Percentiles rank a stretch among this genome's conserved stretches.
These are phyloP conservation scores for Pocillopora verrucosa DNA, from an alignment of 64 coral and sea anemone species.

Conservation along the genomic window DNA sequence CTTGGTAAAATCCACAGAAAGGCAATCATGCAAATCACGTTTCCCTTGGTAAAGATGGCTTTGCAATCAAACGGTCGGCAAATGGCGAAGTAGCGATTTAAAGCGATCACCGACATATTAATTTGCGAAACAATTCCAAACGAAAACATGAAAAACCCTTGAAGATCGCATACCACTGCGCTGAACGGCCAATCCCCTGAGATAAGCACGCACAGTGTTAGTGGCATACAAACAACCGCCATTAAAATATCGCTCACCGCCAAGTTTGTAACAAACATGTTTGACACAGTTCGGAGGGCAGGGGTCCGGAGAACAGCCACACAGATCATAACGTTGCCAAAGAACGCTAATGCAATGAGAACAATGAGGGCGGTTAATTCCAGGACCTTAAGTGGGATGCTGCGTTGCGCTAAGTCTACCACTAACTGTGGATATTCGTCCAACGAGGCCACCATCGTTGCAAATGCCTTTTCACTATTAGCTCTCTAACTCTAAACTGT, in stretches of 20 bases:
- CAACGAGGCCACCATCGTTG: conserved; percentile 34
- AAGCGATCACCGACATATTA: conserved; percentile 48
- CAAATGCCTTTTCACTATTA: not conserved
- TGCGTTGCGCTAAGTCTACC: not conserved
- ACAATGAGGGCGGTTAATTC: conserved; percentile 12
- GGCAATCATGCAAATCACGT: conserved; percentile 31
- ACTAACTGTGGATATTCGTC: conserved; percentile 47
- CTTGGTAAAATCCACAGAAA: conserved; percentile 58
- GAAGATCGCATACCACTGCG: conserved; percentile 24
- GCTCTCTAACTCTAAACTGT: not conserved
- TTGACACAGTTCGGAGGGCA: conserved; percentile 39
- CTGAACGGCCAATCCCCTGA: conserved; percentile 53
- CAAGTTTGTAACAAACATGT: conserved; percentile 56
- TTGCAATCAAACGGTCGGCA: conserved; percentile 29
- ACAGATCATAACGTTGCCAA: conserved; percentile 36
- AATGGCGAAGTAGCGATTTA: conserved; percentile 64
- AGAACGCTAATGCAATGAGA: conserved; percentile 36
- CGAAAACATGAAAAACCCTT: conserved; percentile 51
- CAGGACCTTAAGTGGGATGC: not conserved
- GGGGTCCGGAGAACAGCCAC: not conserved
- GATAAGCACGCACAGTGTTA: conserved; percentile 45
- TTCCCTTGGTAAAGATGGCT: conserved; percentile 29
- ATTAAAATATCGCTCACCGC: conserved; percentile 61
- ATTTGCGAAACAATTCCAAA: conserved; percentile 61
- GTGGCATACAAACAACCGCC: conserved; percentile 41